Base-by-base conservation (phyloP, 1,140 invertebrate species). In the Ericerus pela region DNA sequence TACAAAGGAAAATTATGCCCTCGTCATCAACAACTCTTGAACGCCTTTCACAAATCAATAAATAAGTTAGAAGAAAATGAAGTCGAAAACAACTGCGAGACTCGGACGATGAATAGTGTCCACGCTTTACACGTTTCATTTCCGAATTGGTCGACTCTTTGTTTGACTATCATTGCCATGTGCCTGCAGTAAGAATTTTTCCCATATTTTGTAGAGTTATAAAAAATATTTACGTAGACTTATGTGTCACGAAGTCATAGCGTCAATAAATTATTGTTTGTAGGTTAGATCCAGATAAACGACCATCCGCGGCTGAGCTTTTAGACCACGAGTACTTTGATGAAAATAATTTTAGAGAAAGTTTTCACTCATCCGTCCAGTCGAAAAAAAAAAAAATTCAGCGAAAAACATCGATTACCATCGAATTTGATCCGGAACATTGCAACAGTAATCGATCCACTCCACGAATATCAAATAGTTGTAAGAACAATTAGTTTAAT, bases 1-100 rank as follows among this genome's bases (percentile, higher is more conserved):
- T n/a, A n/a, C n/a, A n/a, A n/a, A 47, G 41, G 41, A 24, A 47
- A 47, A 47, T 24, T 47, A 47, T 47, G 41, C 18, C 4, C 16
- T 3, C 41, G 41, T 2, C 41, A 47, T 47, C 20, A 22, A 47
- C 41, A 47, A 47, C 10, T 47, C 26, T 24, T 47, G 26, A 2
- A 33, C n/a, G n/a, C n/a, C n/a, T n/a, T n/a, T n/a, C n/a, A n/a
- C n/a, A n/a, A n/a, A n/a, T n/a, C n/a, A n/a, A n/a, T n/a, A n/a
- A n/a, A n/a, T n/a, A n/a, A n/a, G n/a, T n/a, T n/a, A n/a, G 18
- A 47, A 3, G 16, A 5, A 3, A 14, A 47, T 14, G 14, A 5
- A 47, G 16, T 24, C 14, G 18, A 4, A 5, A 18, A 38, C 14
- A 14, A 38, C 4, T 38, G n/a, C 4, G 14, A 38, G 4, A 38